Evolutionary conservation across 2,888 invertebrate genomes (phyloP).

Genomic region (Conops quadrifasciatus): DNA sequence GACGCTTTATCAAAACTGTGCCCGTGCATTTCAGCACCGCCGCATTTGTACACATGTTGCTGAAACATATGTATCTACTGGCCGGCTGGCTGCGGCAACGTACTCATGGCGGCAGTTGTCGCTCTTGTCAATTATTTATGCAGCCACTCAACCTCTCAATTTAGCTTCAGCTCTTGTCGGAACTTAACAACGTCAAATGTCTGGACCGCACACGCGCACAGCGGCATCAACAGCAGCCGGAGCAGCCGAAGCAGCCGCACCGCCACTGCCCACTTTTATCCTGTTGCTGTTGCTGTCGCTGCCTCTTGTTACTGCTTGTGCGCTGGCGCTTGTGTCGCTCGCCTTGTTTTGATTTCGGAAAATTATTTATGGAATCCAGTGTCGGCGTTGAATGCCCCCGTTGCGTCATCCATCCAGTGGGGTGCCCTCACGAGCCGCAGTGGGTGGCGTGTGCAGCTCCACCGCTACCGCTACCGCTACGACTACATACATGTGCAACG

Average conservation of each 20-base stretch:
- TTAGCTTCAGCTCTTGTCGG: conserved; percentile 17
- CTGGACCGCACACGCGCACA: conserved; percentile 27
- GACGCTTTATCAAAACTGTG: conserved; percentile 14
- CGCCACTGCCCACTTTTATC: conserved; percentile 31
- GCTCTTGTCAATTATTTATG: conserved; percentile 21
- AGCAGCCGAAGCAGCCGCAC: conserved; percentile 12
- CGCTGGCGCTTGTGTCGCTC: conserved; percentile 15
- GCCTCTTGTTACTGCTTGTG: neutral
- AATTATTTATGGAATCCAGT: conserved; percentile 57
- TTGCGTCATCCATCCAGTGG: conserved; percentile 54
- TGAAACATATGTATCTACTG: neutral
- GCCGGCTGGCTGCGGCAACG: neutral
- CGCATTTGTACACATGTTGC: conserved; percentile 28
- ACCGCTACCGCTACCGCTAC: conserved; percentile 28
- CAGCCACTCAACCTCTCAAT: conserved; percentile 28
- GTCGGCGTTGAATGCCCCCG: conserved; percentile 47
- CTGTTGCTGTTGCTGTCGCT: conserved; percentile 22
- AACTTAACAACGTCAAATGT: conserved; percentile 17
- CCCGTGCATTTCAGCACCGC: neutral
- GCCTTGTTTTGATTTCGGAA: conserved; percentile 47
- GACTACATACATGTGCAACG: conserved; percentile 37
- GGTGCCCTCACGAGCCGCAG: conserved; percentile 36
- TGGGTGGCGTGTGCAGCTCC: conserved; percentile 42
- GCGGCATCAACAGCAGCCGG: neutral
- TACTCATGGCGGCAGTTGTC: conserved; percentile 45